Percentiles rank a stretch among this genome's conserved stretches.
phyloP scores from a whole-genome alignment of 53 echinoderm and acorn worm species.

The Henricia sp. region DNA sequence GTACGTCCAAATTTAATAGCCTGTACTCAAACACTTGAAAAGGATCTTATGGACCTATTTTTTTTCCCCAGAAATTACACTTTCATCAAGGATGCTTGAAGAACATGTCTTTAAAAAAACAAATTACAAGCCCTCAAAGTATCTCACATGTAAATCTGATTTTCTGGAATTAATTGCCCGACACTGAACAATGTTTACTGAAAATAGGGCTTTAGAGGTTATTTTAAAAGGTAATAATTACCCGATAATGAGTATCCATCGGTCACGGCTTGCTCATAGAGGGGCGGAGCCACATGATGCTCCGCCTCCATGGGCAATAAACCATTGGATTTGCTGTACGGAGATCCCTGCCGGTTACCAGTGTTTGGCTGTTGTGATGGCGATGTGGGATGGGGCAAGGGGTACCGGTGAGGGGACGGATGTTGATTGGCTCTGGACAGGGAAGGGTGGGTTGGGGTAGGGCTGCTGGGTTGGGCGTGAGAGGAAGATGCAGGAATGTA shows the following conservation, averaged over 20 bases:
- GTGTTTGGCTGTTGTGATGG: neutral
- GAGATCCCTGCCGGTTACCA: conserved; percentile 30
- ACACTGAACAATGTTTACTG: too few relatives aligned
- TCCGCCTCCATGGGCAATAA: neutral
- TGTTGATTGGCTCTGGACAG: conserved; percentile 59
- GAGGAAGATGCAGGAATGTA: conserved; percentile 66
- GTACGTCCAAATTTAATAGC: too few relatives aligned
- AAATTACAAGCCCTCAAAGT: too few relatives aligned
- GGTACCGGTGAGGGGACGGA: conserved; percentile 32
- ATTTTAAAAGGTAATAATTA: neutral
- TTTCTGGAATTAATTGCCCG: too few relatives aligned
- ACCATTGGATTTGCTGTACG: neutral
- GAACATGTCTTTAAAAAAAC: too few relatives aligned
- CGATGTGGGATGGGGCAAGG: neutral
- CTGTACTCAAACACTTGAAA: too few relatives aligned
- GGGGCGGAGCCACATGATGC: conserved; percentile 6
- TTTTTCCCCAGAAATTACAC: too few relatives aligned
- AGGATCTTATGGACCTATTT: too few relatives aligned
- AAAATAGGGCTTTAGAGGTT: too few relatives aligned
- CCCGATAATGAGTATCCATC: conserved; percentile 27
- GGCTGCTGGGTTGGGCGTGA: conserved; percentile 47
- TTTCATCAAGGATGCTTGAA: too few relatives aligned
- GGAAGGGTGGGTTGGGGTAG: conserved; percentile 54
- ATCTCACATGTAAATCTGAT: too few relatives aligned
- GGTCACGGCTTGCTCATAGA: conserved; percentile 38